A percentile compares a stretch with the other conserved stretches of the same genome.
Evolutionary conservation across 2,113 vertebrate genomes (phyloP).

Genomic region (Galbula dea): DNA sequence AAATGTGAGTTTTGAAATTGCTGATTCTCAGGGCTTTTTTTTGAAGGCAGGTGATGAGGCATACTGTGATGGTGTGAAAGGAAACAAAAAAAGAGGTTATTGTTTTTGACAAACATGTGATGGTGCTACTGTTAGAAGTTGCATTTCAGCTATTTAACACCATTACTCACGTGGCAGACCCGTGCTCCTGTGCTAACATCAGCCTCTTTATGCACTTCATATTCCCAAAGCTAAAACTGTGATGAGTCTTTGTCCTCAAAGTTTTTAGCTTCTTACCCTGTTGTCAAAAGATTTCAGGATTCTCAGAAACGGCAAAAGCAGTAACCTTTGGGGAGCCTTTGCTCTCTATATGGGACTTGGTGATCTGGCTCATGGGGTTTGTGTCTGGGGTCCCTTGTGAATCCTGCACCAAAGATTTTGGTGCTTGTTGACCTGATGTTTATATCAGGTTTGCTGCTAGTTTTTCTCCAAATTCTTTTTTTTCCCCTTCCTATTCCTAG

Average conservation of each 20-base stretch:
- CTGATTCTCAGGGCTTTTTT: neutral
- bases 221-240: neutral
- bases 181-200: fast-evolving
- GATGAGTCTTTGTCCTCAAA: neutral
- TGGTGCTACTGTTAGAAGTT: neutral
- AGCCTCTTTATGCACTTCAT: neutral
- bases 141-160: neutral
- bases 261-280: neutral
- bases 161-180: neutral
- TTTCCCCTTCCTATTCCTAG: neutral
- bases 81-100: neutral
- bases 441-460: neutral
- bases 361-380: neutral
- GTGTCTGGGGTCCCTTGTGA: neutral
- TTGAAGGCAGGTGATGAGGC: neutral
- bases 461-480: neutral
- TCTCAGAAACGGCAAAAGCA: neutral
- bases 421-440: neutral
- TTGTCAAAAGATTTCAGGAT: neutral
- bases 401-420: neutral
- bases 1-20: neutral
- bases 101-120: neutral
- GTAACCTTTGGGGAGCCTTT: neutral
- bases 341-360: neutral
- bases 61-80: neutral